A percentile compares a stretch with the other conserved stretches of the same genome.
Evolutionary conservation across 2,113 vertebrate genomes (phyloP).

Genomic region (Prochilodus magdalenae): DNA sequence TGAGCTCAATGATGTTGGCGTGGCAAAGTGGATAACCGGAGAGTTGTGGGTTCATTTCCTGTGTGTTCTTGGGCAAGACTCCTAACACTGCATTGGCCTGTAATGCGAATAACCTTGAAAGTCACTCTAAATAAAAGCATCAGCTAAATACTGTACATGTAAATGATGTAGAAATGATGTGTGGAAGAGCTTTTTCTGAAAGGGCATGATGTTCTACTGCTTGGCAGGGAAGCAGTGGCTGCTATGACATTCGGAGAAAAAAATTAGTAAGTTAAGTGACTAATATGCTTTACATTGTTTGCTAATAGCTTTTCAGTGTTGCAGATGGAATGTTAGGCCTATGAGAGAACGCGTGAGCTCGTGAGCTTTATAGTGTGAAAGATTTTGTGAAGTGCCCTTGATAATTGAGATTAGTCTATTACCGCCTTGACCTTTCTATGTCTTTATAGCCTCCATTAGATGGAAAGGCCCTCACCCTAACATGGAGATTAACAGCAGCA

Average conservation of each 20-base stretch:
- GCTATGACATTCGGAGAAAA: slow-evolving; percentile 89
- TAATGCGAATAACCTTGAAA: no score
- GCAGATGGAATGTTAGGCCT: slow-evolving; percentile 80
- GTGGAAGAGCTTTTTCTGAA: no score
- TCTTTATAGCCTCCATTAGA: slow-evolving; percentile 91
- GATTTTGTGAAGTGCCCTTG: slow-evolving; percentile 85
- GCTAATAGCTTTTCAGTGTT: slow-evolving; percentile 94
- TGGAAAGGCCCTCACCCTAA: slow-evolving; percentile 71
- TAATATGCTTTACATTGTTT: slow-evolving; percentile 76
- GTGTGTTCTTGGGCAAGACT: no score
- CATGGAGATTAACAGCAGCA: slow-evolving; percentile 52
- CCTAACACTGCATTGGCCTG: no score
- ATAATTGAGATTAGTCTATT: slow-evolving; percentile 96
- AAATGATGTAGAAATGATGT: no score
- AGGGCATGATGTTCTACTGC: no score
- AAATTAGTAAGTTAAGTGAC: slow-evolving; percentile 99
- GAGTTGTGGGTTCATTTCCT: no score
- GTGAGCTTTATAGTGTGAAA: slow-evolving; percentile 75
- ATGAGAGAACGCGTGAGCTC: slow-evolving; percentile 52
- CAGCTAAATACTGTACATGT: no score
- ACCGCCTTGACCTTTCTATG: slow-evolving; percentile 88
- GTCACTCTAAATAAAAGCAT: no score
- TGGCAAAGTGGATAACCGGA: no score
- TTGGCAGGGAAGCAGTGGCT: no score
- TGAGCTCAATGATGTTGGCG: no score